Evolutionary conservation across 2,797 vertebrate genomes (phyloP), one percentile per base, ranked within the genome.

Genomic region (Neopelma chrysocephalum): DNA sequence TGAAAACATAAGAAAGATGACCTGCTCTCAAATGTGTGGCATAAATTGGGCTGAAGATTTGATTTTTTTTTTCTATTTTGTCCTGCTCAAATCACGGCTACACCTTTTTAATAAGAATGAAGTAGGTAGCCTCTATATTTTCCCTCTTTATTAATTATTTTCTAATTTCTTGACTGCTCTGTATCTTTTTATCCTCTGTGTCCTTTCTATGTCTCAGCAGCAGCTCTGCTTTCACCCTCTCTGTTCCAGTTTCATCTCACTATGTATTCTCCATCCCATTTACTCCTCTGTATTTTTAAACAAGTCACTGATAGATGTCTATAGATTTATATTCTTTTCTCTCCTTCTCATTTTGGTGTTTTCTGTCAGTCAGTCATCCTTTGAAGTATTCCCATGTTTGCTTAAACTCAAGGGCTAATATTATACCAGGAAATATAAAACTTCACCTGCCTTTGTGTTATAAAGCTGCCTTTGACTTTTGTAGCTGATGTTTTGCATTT

Each of bases 401-500:
- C 47, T 88, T 90, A 81, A 95, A 94, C 47, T 94, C 51, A 73
- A 76, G 40, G 25, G 40, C 51, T 40, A 51, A 51, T 95, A 78
- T 90, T 93, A 82, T 56, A 64, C 5, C 23, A 70, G 47, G 76
- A 89, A 88, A 54, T 86, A 77, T 69, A 89, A 91, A 77, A 56
- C 13, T 60, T 43, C 56, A 3, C 45, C 85, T 90, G 7, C 18
- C 18, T 42, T 84, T 54, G 34, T 42, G 45, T 80, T 87, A 66
- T 51, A 93, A 89, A 93, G n/a, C 53, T 76, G 29, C 29, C 40
- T 94, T 82, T 87, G 71, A 82, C 60, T 91, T 87, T 68, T 72
- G 20, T 60, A 77, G 58, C 43, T 75, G n/a, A 80, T 64, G 26
- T 48, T 76, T 83, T 82, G 18, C 40, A 38, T 82, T 83, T 88